phyloP scores from a whole-genome alignment of 2,113 vertebrate genomes.

The Crypturellus undulatus region DNA sequence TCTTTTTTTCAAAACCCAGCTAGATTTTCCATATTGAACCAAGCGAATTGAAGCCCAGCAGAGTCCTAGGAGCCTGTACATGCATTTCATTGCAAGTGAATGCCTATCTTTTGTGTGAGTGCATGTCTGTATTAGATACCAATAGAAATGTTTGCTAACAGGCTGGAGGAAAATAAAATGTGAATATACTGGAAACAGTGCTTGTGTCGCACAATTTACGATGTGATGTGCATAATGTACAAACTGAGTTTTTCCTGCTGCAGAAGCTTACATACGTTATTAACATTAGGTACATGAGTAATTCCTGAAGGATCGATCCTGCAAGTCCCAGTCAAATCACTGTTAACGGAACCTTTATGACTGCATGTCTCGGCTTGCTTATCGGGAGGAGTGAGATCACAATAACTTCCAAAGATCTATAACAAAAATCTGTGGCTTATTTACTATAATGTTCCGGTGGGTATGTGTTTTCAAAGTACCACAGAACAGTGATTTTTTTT shows the following conservation, averaged over 20 bases:
- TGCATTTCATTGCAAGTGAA: conserved; percentile 1
- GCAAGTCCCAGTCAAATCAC: background rate
- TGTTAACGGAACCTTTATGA: background rate
- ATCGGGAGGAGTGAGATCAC: background rate
- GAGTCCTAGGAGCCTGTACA: background rate
- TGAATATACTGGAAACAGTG: background rate
- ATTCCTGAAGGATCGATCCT: background rate
- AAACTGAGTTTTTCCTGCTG: conserved; percentile 21
- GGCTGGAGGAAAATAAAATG: conserved; percentile 31
- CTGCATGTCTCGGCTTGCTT: background rate
- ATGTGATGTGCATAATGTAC: background rate
- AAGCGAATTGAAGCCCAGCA: background rate
- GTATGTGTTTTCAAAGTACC: background rate
- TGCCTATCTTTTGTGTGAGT: background rate
- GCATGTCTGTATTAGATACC: background rate
- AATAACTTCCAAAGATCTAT: background rate
- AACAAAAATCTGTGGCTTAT: background rate
- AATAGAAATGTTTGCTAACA: background rate
- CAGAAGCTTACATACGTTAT: conserved; percentile 14
- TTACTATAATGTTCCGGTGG: background rate
- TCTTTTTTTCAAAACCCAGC: background rate
- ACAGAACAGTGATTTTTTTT: background rate
- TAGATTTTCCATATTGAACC: conserved; percentile 44
- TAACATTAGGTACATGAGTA: background rate
- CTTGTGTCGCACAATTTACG: conserved; percentile 14